phyloP scores from a whole-genome alignment of 1,140 invertebrate genomes.

The Drosophila kurseongensis region DNA sequence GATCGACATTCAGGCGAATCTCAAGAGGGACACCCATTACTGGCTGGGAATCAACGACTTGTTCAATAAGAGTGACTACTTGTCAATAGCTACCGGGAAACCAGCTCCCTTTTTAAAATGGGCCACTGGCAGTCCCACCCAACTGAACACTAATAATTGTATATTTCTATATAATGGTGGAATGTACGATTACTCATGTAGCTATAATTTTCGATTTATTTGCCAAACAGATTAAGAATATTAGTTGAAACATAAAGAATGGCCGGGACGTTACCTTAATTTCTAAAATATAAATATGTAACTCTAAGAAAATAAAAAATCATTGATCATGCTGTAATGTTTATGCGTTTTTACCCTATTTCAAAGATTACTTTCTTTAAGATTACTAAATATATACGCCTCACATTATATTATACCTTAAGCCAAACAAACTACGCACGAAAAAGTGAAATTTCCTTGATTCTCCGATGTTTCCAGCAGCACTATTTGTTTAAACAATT shows the following conservation, averaged over 20 bases:
- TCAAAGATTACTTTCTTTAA: constrained; percentile 3
- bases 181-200: not conserved
- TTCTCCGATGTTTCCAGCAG: constrained; percentile 39
- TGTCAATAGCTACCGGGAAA: not conserved
- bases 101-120: not conserved
- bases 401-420: constrained; percentile 23
- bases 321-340: not conserved
- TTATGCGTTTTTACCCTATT: not conserved
- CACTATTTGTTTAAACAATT: constrained; percentile 66
- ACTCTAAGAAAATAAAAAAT: not conserved
- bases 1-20: not conserved
- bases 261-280: no score
- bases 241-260: not conserved
- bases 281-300: not conserved
- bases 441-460: constrained; percentile 72
- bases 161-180: not conserved
- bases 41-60: constrained; percentile 11
- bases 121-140: not conserved
- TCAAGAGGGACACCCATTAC: not conserved
- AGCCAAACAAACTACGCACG: constrained; percentile 35
- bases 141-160: not conserved
- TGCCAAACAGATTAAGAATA: not conserved
- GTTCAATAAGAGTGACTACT: not conserved
- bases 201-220: not conserved
- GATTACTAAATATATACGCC: constrained; percentile 4